phyloP scores from a whole-genome alignment of 2,113 vertebrate species.

The Mus pahari region DNA sequence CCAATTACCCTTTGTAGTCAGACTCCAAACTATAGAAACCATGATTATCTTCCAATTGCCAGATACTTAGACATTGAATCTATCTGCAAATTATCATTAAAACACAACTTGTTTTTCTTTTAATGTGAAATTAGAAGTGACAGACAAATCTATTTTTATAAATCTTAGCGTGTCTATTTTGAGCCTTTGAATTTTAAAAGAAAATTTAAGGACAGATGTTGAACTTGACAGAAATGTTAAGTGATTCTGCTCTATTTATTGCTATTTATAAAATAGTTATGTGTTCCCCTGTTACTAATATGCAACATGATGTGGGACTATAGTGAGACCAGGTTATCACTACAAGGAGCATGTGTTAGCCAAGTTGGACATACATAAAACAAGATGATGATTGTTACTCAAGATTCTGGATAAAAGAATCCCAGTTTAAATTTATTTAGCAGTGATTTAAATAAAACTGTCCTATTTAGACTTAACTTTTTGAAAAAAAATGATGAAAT shows the following conservation, averaged over 20 bases:
- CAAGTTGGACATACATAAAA: not conserved
- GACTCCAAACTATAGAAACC: slow-evolving; percentile 59
- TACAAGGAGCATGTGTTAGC: not conserved
- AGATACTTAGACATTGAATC: slow-evolving; percentile 77
- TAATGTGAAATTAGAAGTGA: slow-evolving; percentile 81
- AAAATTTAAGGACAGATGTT: slow-evolving; percentile 78
- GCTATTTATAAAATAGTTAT: slow-evolving; percentile 37
- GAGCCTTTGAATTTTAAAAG: slow-evolving; percentile 75
- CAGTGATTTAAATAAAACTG: slow-evolving; percentile 33
- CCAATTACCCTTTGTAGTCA: slow-evolving; percentile 71
- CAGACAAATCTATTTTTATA: slow-evolving; percentile 84
- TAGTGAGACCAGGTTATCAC: not conserved
- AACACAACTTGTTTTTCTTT: slow-evolving; percentile 73
- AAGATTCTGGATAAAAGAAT: slow-evolving; percentile 37
- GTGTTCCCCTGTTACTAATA: slow-evolving; percentile 3
- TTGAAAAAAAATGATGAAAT: not conserved
- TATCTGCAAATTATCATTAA: slow-evolving; percentile 78
- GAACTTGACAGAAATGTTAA: slow-evolving; percentile 78
- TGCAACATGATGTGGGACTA: not conserved
- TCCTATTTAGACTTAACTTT: slow-evolving; percentile 23
- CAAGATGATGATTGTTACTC: not conserved
- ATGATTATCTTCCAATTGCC: slow-evolving; percentile 67
- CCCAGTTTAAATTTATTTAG: not conserved
- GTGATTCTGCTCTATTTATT: slow-evolving; percentile 65
- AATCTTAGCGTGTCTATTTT: slow-evolving; percentile 79